Evolutionary conservation across 2,888 invertebrate species (phyloP).

Genomic region (Dysmachus trigonus): DNA sequence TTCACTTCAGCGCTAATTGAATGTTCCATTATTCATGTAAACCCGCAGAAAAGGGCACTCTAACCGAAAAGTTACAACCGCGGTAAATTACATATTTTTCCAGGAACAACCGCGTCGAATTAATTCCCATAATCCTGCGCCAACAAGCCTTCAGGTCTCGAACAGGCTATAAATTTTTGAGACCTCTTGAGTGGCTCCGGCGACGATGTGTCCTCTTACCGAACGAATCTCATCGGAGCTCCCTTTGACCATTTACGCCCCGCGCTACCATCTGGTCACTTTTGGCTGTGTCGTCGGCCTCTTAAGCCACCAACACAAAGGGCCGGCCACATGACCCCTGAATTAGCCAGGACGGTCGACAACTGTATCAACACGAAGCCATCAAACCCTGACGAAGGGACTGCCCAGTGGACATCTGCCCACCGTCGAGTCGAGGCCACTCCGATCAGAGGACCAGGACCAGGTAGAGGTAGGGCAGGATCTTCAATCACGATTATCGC

Average conservation of each 20-base stretch:
- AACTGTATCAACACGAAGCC: conserved; percentile 45
- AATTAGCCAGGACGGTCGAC: conserved; percentile 16
- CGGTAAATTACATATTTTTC: not conserved
- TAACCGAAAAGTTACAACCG: not conserved
- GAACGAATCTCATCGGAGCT: conserved; percentile 7
- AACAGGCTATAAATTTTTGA: not conserved
- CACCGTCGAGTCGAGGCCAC: no score
- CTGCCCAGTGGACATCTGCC: conserved; percentile 30
- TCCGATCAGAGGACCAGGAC: no score
- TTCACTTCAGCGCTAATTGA: not conserved
- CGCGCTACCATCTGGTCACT: conserved; percentile 14
- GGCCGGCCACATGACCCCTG: not conserved
- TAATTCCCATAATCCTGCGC: not conserved
- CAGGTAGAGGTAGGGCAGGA: conserved; percentile 2
- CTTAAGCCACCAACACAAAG: not conserved
- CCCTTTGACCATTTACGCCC: conserved; percentile 6
- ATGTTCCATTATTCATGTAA: not conserved
- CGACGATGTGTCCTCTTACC: not conserved
- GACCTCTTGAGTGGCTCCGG: not conserved
- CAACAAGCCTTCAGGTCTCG: not conserved
- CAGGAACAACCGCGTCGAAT: not conserved
- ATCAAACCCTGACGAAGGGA: conserved; percentile 43
- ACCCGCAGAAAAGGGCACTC: not conserved
- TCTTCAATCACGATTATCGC: conserved; percentile 5
- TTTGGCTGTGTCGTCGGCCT: no score